Conservation (phyloP, 2,888 invertebrate species). For the Luperina nickerlii region DNA sequence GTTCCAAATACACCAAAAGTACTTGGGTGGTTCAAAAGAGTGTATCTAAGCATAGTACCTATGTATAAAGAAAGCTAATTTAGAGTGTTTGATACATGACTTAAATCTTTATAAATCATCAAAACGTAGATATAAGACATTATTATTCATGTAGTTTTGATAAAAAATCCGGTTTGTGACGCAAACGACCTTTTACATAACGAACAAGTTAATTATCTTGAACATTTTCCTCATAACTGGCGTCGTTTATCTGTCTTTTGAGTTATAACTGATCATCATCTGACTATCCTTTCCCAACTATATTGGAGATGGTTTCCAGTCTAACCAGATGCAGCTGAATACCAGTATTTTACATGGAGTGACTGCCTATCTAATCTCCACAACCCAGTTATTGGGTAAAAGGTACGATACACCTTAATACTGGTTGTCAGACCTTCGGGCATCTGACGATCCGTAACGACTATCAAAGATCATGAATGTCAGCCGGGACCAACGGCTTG, state of each 20-base stretch:
- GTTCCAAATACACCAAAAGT: background rate
- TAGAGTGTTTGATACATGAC: too few relatives aligned
- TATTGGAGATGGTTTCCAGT: too few relatives aligned
- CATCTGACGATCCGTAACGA: too few relatives aligned
- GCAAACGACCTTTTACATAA: constrained; percentile 20
- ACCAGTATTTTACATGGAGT: too few relatives aligned
- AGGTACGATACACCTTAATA: too few relatives aligned
- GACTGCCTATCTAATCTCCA: too few relatives aligned
- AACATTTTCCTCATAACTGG: constrained; percentile 37
- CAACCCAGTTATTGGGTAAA: too few relatives aligned
- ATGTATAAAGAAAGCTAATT: background rate
- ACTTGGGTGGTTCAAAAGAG: background rate
- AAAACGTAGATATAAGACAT: background rate
- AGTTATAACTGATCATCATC: background rate
- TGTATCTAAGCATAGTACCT: background rate
- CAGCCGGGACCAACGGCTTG: too few relatives aligned
- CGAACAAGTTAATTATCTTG: constrained; percentile 15
- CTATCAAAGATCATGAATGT: too few relatives aligned
- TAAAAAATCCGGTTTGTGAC: constrained; percentile 26
- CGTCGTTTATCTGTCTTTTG: background rate
- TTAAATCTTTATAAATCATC: background rate
- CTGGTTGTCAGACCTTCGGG: too few relatives aligned
- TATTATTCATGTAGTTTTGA: background rate
- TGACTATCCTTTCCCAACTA: too few relatives aligned
- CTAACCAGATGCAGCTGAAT: too few relatives aligned